These are phyloP conservation scores for Colossoma macropomum DNA, from an alignment of 2,113 vertebrate species.

Conservation along the genomic window DNA sequence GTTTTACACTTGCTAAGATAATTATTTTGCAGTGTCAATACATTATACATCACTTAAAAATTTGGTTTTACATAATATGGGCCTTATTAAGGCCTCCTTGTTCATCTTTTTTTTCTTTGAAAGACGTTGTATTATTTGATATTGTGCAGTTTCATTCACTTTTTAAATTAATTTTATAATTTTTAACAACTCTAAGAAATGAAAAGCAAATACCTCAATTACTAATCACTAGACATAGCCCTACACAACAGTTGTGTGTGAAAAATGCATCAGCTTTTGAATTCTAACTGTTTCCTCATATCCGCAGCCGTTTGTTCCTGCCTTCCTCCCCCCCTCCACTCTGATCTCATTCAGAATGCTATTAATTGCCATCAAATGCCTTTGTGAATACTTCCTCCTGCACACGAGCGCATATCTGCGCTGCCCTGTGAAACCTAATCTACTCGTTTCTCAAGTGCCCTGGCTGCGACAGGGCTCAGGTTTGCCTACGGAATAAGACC, in stretches of 20 bases:
- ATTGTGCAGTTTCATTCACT: too few relatives aligned
- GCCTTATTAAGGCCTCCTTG: too few relatives aligned
- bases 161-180: too few relatives aligned
- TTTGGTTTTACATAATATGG: too few relatives aligned
- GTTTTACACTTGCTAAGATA: too few relatives aligned
- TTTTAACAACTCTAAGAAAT: neutral
- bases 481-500: constrained; percentile 35
- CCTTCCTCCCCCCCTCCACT: neutral
- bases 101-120: too few relatives aligned
- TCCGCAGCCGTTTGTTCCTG: neutral
- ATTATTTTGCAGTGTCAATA: too few relatives aligned
- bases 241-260: neutral
- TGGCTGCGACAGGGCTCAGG: constrained; percentile 29
- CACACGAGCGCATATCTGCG: constrained; percentile 29
- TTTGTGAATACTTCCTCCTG: constrained; percentile 37
- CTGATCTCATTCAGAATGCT: constrained; percentile 47
- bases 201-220: neutral
- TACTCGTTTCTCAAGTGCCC: constrained; percentile 25
- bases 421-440: constrained; percentile 44
- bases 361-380: constrained; percentile 56
- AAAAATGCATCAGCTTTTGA: neutral
- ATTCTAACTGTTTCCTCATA: constrained; percentile 22
- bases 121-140: too few relatives aligned
- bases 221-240: neutral
- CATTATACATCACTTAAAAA: too few relatives aligned